These are phyloP conservation scores for Antennarius striatus DNA, from an alignment of 2,113 vertebrate genomes.

Conservation along the genomic window DNA sequence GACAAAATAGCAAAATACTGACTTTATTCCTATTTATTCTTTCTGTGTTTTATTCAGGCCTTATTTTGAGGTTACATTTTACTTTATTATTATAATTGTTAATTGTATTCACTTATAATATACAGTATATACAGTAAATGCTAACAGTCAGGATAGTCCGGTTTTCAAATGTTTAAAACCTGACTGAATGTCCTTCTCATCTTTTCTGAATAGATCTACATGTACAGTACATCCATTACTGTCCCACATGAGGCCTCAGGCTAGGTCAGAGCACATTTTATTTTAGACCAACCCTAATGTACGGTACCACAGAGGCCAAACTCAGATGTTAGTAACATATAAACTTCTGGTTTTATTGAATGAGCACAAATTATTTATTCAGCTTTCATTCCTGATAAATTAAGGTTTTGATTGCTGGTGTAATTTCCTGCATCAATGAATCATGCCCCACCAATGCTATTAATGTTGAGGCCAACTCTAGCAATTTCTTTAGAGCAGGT, in stretches of 20 bases:
- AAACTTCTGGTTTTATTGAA: constrained; percentile 12
- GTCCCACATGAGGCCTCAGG: constrained; percentile 46
- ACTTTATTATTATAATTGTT: no score
- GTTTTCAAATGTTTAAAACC: constrained; percentile 17
- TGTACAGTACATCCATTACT: constrained; percentile 40
- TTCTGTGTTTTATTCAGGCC: constrained; percentile 68
- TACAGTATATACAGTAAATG: no score
- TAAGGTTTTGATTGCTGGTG: constrained; percentile 46
- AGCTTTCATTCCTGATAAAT: constrained; percentile 14
- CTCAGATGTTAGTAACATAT: constrained; percentile 14
- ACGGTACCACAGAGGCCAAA: neutral
- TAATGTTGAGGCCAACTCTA: neutral
- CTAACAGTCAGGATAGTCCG: neutral
- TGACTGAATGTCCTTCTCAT: neutral
- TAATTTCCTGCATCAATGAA: no score
- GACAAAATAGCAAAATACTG: constrained; percentile 29
- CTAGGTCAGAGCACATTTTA: constrained; percentile 50
- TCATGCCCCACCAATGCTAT: no score
- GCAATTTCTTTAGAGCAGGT: constrained; percentile 2
- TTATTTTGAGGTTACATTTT: no score
- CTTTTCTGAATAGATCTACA: constrained; percentile 6
- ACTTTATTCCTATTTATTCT: constrained; percentile 59
- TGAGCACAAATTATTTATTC: neutral
- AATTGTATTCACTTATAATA: no score
- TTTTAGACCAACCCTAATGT: constrained; percentile 35